Base-by-base conservation (phyloP, 2,113 vertebrate species). In the Gymnorhina tibicen region DNA sequence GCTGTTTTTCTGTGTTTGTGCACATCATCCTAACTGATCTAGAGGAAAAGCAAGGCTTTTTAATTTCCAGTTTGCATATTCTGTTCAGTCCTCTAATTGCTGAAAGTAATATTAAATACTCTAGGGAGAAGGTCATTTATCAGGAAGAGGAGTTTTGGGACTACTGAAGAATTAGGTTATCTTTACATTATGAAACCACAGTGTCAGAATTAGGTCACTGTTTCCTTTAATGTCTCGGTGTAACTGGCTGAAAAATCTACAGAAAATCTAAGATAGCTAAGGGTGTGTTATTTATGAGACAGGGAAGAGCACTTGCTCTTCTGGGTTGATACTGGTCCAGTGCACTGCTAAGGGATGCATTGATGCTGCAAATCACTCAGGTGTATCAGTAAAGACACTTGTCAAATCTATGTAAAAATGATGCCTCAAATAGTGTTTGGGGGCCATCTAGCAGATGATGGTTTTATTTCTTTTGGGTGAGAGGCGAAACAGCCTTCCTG, bases 121-220 rank as follows among this genome's bases (percentile, higher is more conserved):
- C 73, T 22, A 52, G 76, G 56, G 72, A 88, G 50, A 80, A 83
- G 64, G 76, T 74, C 26, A 55, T 80, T 80, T 89, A 35, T 63
- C 68, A 89, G 73, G 44, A 78, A 82, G 78, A 44, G 8, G 37
- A 32, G 32, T 35, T 92, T 94, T 9, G 79, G 44, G 72, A 86
- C 79, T 68, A 27, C 68, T 44, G 73, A 92, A 90, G 64, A 97
- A 96, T 80, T 69, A 86, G 92, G 76, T 92, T 93, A 77, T 88
- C 68, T 80, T 92, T 86, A 83, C 68, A 67, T 93, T 95, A 92
- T 49, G 86, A 95, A 95, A 95, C 35, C 41, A 60, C 70, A 59
- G 27, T 84, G 86, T 92, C 86, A 92, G 60, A 95, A 93, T 86
- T 93, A 70, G 89, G 86, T 91, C 91, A 72, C 76, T 47, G 26